phyloP scores from a whole-genome alignment of 2,113 vertebrate species.

The Paraplagusia blochii region DNA sequence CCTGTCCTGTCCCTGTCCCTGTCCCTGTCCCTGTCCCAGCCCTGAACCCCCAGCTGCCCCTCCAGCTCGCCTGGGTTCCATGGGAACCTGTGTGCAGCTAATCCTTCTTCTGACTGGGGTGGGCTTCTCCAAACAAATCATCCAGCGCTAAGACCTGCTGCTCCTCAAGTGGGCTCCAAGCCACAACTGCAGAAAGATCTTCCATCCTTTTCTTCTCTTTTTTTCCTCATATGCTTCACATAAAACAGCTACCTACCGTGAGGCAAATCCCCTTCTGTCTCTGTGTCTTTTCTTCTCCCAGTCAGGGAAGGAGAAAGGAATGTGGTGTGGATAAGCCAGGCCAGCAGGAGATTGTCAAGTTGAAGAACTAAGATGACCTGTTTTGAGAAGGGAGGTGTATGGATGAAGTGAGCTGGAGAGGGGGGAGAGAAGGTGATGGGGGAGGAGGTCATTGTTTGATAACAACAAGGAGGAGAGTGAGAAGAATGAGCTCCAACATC shows the following conservation, averaged over 20 bases:
- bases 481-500: constrained; percentile 29
- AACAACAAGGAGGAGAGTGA: constrained; percentile 28
- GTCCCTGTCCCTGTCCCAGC: constrained; percentile 26
- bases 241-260: constrained; percentile 71
- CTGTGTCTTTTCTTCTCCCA: constrained; percentile 66
- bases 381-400: constrained; percentile 40
- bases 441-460: constrained; percentile 59
- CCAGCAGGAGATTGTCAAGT: constrained; percentile 72
- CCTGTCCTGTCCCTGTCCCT: too few relatives aligned
- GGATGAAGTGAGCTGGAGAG: constrained; percentile 55
- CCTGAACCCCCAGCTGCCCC: constrained; percentile 51
- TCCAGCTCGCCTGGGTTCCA: constrained; percentile 50
- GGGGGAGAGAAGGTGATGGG: constrained; percentile 46
- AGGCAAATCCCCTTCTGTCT: constrained; percentile 71
- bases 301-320: constrained; percentile 68
- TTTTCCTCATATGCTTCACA: constrained; percentile 67
- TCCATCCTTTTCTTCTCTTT: constrained; percentile 45
- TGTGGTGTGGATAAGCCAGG: constrained; percentile 68
- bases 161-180: constrained; percentile 69
- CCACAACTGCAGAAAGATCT: constrained; percentile 37
- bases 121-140: constrained; percentile 75
- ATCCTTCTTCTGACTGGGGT: constrained; percentile 68
- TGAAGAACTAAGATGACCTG: constrained; percentile 69
- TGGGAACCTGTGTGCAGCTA: constrained; percentile 70
- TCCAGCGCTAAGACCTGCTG: constrained; percentile 62